Evolutionary conservation across 2,113 vertebrate species (phyloP).

Genomic region (Chaetops frenatus): DNA sequence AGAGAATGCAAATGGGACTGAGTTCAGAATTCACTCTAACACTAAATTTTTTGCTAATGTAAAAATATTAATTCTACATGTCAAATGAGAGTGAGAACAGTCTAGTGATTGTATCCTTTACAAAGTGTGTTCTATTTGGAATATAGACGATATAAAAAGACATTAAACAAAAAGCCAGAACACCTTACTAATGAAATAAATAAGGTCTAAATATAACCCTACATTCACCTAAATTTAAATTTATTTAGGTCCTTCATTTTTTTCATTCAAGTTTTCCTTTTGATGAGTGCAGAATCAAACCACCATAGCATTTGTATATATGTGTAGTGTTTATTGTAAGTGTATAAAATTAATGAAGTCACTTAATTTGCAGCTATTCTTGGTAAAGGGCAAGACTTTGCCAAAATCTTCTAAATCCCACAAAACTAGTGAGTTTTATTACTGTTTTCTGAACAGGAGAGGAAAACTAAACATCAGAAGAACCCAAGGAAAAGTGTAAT

Average conservation of each 20-base stretch:
- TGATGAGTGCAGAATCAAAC: background rate
- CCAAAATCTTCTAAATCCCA: background rate
- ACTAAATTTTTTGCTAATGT: background rate
- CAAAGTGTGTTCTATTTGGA: background rate
- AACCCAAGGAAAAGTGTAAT: background rate
- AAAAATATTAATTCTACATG: background rate
- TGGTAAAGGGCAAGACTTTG: background rate
- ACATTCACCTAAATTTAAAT: background rate
- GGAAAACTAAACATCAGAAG: background rate
- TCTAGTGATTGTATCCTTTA: background rate
- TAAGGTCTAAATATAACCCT: background rate
- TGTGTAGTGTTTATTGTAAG: background rate
- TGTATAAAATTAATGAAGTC: background rate
- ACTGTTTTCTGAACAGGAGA: background rate
- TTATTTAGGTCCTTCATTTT: background rate
- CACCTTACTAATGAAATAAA: background rate
- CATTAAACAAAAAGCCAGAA: rapidly evolving
- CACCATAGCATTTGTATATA: background rate
- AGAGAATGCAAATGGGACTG: background rate
- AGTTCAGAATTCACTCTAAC: background rate
- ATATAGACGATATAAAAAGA: background rate
- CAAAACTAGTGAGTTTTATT: background rate
- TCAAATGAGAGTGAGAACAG: background rate
- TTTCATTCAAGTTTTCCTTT: background rate
- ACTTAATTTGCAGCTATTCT: background rate